Conservation (phyloP, 2,888 invertebrate genomes). For the Papilio gigon region DNA sequence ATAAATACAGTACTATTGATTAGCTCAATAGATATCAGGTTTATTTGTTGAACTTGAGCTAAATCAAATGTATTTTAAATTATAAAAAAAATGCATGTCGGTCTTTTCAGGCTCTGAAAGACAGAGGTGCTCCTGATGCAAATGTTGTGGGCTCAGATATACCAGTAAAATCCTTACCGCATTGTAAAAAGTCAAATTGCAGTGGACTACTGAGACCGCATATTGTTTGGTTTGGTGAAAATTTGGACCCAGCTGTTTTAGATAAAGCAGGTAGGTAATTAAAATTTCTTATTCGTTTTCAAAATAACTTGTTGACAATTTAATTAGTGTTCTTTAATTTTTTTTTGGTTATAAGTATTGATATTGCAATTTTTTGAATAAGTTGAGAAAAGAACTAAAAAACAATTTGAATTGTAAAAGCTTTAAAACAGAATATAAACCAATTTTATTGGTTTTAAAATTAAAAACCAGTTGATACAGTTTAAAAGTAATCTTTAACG, state of each 20-base stretch:
- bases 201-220: slow-evolving; percentile 88
- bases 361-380: background rate
- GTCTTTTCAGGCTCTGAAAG: slow-evolving; percentile 60
- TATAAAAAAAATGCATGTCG: too few relatives aligned
- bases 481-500: too few relatives aligned
- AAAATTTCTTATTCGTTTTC: slow-evolving; percentile 7
- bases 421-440: too few relatives aligned
- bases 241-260: slow-evolving; percentile 84
- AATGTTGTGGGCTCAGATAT: slow-evolving; percentile 81
- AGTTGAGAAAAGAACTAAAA: too few relatives aligned
- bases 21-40: too few relatives aligned
- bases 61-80: too few relatives aligned
- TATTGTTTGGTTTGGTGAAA: slow-evolving; percentile 95
- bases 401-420: too few relatives aligned
- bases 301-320: background rate
- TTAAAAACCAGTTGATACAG: too few relatives aligned
- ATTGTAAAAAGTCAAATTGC: slow-evolving; percentile 84
- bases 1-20: too few relatives aligned
- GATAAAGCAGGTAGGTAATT: slow-evolving; percentile 84
- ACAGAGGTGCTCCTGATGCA: slow-evolving; percentile 84
- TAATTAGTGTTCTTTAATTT: background rate
- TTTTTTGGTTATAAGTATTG: background rate
- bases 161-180: slow-evolving; percentile 86
- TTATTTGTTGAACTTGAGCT: too few relatives aligned
- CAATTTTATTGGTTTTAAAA: too few relatives aligned